Base-by-base conservation (phyloP, 2,113 vertebrate species). In the Channa argus region DNA sequence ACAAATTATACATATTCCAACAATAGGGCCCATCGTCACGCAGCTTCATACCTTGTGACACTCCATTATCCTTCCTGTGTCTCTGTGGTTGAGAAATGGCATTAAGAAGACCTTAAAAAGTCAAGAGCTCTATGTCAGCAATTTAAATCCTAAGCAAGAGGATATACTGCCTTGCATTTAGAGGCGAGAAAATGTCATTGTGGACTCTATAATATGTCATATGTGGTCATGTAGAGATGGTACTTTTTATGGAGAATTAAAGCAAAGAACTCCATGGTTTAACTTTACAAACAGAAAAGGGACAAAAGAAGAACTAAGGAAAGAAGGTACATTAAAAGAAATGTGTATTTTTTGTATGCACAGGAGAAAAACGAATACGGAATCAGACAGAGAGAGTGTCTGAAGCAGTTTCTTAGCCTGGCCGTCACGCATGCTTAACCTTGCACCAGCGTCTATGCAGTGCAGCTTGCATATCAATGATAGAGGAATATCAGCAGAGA, bases 381-480 rank as follows among this genome's bases (percentile, higher is more conserved):
- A 80, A 41, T 41, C 80, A 74, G 79, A 78, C 70, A 80, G 79
- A 80, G 79, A 82, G 63, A 78, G 76, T 65, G 79, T 88, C 79
- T 86, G 88, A 85, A 89, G 86, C 88, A 87, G 86, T 84, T 90
- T 82, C 88, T 90, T 87, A 93, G 88, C 91, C 80, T 83, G 89
- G 91, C 88, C 84, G 90, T 93, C 91, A 92, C 76, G 87, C 92
- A 89, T 91, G 92, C 93, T 93, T 94, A 93, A 93, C 92, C 94
- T 94, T 93, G 92, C 85, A 85, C 91, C 91, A 91, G 90, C 61
- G 85, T 84, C 85, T 80, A 82, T 79, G 83, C 53, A 83, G 92
- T 90, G 92, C 88, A 33, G 87, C 92, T 91, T 93, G 93, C 92
- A 94, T 94, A 90, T 92, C 90, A 93, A 94, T 94, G 93, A 88